Percentiles rank a stretch among this genome's conserved stretches.
These are phyloP conservation scores for Ictalurus furcatus DNA, from an alignment of 2,113 vertebrate genomes.

Conservation along the genomic window DNA sequence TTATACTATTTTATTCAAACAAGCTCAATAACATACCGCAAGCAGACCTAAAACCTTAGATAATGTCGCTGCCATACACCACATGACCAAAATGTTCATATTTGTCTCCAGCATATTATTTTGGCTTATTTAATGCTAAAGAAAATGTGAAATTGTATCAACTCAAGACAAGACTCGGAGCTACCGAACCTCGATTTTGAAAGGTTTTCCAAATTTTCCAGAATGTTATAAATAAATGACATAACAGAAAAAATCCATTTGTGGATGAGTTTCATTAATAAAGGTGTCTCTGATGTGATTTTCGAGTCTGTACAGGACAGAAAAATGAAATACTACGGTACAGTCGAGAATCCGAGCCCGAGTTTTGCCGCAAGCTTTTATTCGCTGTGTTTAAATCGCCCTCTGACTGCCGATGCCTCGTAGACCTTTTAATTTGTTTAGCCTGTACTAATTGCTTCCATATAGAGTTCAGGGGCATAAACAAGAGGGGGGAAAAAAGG, in stretches of 20 bases:
- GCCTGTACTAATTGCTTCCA: conserved; percentile 53
- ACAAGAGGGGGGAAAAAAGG: conserved; percentile 21
- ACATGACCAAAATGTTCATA: neutral
- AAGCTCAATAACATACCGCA: neutral
- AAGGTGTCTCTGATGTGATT: neutral
- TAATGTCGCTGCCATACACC: neutral
- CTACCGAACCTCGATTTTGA: neutral
- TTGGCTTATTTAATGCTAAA: neutral
- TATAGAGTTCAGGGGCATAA: conserved; percentile 52
- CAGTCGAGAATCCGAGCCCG: neutral
- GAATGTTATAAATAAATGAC: neutral
- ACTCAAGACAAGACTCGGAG: neutral
- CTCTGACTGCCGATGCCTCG: conserved; percentile 51
- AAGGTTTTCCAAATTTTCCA: neutral
- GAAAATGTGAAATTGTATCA: neutral
- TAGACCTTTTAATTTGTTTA: conserved; percentile 56
- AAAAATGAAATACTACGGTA: neutral
- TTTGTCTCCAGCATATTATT: neutral
- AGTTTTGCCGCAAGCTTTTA: conserved; percentile 38
- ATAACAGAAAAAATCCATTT: neutral
- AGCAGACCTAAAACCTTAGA: neutral
- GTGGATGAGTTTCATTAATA: neutral
- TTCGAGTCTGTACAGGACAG: neutral
- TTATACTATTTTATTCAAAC: neutral
- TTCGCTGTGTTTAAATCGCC: conserved; percentile 45